Evolutionary conservation across 1,140 invertebrate genomes (phyloP).

Genomic region (Tigriopus japonicus): DNA sequence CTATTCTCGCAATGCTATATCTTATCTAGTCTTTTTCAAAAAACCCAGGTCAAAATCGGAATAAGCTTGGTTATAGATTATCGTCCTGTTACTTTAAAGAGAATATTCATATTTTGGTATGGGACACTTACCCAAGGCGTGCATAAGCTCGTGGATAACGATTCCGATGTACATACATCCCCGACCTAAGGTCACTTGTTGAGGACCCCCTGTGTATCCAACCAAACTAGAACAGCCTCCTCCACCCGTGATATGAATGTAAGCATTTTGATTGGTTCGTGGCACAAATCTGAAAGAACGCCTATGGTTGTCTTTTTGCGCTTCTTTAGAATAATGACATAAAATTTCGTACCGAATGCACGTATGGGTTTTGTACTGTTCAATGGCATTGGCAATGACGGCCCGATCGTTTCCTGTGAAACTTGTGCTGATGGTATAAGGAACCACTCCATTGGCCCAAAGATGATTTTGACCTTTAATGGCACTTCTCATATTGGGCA

Average conservation of each 20-base stretch:
- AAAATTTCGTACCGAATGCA: slow-evolving; percentile 21
- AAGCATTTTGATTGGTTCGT: slow-evolving; percentile 18
- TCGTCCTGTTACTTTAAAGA: too few relatives aligned
- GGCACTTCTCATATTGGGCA: not conserved
- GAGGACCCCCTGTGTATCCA: slow-evolving; percentile 30
- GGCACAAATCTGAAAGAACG: slow-evolving; percentile 16
- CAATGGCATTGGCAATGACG: slow-evolving; percentile 21
- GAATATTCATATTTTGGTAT: not conserved
- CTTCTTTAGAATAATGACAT: not conserved
- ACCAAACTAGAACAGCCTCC: slow-evolving; percentile 35
- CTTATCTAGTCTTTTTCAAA: too few relatives aligned
- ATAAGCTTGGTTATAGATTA: too few relatives aligned
- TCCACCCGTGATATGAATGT: slow-evolving; percentile 18
- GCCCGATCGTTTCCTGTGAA: slow-evolving; percentile 20
- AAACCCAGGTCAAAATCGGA: too few relatives aligned
- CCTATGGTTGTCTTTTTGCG: not conserved
- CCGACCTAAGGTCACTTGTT: slow-evolving; percentile 32
- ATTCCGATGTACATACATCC: slow-evolving; percentile 42
- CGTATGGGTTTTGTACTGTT: slow-evolving; percentile 19
- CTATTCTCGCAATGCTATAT: too few relatives aligned
- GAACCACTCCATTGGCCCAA: slow-evolving; percentile 24
- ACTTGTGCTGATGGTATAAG: slow-evolving; percentile 24
- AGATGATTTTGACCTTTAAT: slow-evolving; percentile 25
- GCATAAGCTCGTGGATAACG: slow-evolving; percentile 27
- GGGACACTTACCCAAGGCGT: slow-evolving; percentile 22